A percentile compares a stretch with the other conserved stretches of the same genome.
phyloP scores from a whole-genome alignment of 2,797 vertebrate species.

The Craterocephalus amniculus region DNA sequence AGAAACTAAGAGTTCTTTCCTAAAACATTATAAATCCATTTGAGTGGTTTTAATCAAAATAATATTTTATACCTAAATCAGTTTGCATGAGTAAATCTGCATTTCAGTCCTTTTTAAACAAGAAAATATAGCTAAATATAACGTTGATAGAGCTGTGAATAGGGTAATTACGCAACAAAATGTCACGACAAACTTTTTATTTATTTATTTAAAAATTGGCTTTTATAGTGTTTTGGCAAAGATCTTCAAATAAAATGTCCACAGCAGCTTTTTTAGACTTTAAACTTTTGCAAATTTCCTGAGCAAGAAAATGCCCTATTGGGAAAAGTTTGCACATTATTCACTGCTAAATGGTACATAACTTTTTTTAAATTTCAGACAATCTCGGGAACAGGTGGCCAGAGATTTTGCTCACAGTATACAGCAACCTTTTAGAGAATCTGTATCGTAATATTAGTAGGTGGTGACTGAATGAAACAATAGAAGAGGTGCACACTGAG shows the following conservation, averaged over 20 bases:
- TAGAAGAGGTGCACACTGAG: constrained; percentile 33
- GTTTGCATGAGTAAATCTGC: too few species aligned
- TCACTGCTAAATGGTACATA: constrained; percentile 21
- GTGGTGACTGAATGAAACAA: constrained; percentile 63
- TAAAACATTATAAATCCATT: too few species aligned
- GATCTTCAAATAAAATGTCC: neutral
- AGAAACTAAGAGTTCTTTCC: neutral
- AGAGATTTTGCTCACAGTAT: constrained; percentile 41
- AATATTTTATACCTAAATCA: too few species aligned
- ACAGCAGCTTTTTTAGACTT: neutral
- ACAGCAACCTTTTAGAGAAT: constrained; percentile 28
- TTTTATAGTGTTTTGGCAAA: too few species aligned
- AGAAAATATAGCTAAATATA: too few species aligned
- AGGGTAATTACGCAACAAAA: too few species aligned
- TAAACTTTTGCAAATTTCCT: too few species aligned
- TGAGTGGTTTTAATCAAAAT: too few species aligned
- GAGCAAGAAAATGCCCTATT: constrained; percentile 18
- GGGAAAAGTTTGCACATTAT: constrained; percentile 38
- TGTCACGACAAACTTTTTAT: too few species aligned
- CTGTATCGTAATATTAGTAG: constrained; percentile 58
- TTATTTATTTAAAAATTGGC: too few species aligned
- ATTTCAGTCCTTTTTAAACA: too few species aligned
- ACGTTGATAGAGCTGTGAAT: neutral
- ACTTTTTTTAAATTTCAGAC: constrained; percentile 32
- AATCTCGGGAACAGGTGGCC: constrained; percentile 68